Percentiles rank a stretch among this genome's conserved stretches.
Evolutionary conservation across 2,113 vertebrate species (phyloP).

Genomic region (Cinclus mexicanus): DNA sequence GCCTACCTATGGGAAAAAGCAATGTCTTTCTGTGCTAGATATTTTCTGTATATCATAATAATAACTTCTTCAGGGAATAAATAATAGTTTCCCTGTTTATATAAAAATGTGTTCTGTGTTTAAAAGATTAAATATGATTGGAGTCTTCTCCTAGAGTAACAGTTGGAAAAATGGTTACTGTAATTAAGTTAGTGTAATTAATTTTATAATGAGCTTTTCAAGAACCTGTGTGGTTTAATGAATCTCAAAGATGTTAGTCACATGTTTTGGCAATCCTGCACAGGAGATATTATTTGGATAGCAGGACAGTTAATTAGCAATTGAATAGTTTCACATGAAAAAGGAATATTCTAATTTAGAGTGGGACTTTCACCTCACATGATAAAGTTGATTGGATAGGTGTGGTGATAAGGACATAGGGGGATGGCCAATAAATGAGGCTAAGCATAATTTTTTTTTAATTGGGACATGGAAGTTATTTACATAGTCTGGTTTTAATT

Average conservation of each 20-base stretch:
- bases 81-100: not conserved
- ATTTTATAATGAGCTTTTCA: conserved; percentile 22
- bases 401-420: not conserved
- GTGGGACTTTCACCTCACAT: not conserved
- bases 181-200: conserved; percentile 9
- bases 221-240: not conserved
- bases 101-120: not conserved
- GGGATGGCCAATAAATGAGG: not conserved
- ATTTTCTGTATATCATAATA: not conserved
- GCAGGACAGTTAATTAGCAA: not conserved
- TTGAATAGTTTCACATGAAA: not conserved
- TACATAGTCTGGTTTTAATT: not conserved
- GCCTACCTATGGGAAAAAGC: not conserved
- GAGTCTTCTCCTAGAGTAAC: not conserved
- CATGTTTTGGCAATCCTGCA: not conserved
- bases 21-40: not conserved
- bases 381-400: not conserved
- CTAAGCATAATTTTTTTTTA: not conserved
- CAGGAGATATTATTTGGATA: not conserved
- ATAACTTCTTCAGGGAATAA: not conserved
- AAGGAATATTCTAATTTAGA: not conserved
- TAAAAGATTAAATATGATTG: not conserved
- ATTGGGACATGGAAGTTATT: not conserved
- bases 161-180: not conserved
- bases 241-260: not conserved